A percentile compares a stretch with the other conserved stretches of the same genome.
Evolutionary conservation across 2,888 invertebrate species (phyloP).

Genomic region (Caenorhabditis panamensis): DNA sequence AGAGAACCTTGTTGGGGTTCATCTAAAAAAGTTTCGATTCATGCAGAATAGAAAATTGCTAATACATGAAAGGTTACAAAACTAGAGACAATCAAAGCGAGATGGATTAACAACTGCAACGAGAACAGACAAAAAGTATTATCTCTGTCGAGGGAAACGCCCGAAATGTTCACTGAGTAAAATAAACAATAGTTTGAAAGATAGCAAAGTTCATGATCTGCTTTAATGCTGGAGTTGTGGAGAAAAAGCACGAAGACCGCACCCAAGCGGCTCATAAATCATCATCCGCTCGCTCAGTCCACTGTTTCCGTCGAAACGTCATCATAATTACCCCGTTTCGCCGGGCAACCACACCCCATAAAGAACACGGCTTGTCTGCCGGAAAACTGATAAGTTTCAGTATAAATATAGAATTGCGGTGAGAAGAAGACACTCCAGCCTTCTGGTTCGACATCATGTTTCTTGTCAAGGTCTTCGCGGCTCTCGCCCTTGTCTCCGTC

Average conservation of each 20-base stretch:
- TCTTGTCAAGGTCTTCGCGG: background rate
- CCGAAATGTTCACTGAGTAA: no score
- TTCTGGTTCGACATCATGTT: background rate
- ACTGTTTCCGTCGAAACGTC: background rate
- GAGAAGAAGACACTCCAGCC: background rate
- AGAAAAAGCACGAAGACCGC: background rate
- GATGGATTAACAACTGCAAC: no score
- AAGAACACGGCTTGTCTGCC: background rate
- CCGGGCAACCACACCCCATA: conserved; percentile 1
- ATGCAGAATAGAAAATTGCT: no score
- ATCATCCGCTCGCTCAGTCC: background rate
- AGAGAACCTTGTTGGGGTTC: no score
- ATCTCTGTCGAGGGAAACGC: no score
- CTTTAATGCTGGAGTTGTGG: background rate
- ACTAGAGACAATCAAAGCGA: no score
- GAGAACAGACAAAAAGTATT: no score
- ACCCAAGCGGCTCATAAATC: conserved; percentile 1
- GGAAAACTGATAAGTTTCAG: background rate
- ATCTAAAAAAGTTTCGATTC: no score
- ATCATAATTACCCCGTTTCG: background rate
- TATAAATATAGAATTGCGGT: background rate
- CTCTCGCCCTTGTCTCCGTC: background rate
- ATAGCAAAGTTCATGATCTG: background rate
- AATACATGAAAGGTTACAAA: no score
- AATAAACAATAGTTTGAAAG: background rate